phyloP scores from a whole-genome alignment of 2,888 invertebrate species.

The Hemaris fuciformis region DNA sequence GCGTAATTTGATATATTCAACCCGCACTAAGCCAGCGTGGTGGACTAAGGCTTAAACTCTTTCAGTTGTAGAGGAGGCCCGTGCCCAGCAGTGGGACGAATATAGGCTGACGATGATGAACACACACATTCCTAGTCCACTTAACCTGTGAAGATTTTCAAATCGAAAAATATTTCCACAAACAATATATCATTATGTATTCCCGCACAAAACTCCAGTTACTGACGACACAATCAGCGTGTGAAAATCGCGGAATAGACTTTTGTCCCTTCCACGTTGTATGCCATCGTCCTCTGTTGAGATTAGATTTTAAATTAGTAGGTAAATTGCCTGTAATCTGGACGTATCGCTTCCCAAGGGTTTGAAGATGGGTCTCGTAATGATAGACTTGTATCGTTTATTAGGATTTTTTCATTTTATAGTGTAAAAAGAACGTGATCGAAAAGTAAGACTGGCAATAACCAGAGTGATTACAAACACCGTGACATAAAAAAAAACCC shows the following conservation, averaged over 20 bases:
- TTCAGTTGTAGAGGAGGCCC: neutral
- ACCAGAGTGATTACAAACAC: no score
- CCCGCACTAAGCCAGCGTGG: no score
- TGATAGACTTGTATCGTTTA: no score
- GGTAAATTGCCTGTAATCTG: neutral
- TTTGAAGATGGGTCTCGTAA: neutral
- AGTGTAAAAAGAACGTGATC: no score
- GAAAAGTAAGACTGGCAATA: no score
- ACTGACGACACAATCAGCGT: conserved; percentile 38
- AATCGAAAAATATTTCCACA: neutral
- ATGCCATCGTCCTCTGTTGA: conserved; percentile 16
- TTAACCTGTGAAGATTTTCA: neutral
- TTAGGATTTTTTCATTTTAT: no score
- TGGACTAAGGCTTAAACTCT: neutral
- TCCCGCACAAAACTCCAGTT: neutral
- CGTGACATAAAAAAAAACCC: no score
- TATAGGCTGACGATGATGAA: no score
- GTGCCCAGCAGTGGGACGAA: no score
- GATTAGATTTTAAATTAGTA: conserved; percentile 18
- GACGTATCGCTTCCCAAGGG: neutral
- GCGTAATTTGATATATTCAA: no score
- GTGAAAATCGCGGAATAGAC: conserved; percentile 38
- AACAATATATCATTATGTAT: neutral
- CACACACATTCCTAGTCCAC: neutral
- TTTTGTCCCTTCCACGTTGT: conserved; percentile 25